Percentiles rank a stretch among this genome's conserved stretches.
phyloP scores from a whole-genome alignment of 1,140 invertebrate species.

The Hycleus cichorii region DNA sequence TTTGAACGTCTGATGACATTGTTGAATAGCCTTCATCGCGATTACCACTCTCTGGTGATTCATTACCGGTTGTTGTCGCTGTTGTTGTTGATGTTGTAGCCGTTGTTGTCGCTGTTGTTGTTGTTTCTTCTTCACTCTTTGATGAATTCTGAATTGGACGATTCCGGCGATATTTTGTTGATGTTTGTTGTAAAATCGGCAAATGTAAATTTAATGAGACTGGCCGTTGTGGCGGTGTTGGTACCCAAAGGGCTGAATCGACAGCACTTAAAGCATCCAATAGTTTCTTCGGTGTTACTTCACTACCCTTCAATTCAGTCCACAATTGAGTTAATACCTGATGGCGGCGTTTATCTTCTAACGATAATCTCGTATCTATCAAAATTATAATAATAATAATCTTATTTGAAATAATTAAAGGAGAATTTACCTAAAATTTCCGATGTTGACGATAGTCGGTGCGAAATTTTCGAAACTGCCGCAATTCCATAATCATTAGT shows the following conservation, averaged over 20 bases:
- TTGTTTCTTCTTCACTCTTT: slow-evolving; percentile 39
- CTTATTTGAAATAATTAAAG: neutral
- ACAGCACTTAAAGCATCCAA: slow-evolving; percentile 50
- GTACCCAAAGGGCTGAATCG: slow-evolving; percentile 55
- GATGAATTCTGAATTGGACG: slow-evolving; percentile 35
- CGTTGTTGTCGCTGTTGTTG: too few relatives aligned
- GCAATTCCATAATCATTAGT: slow-evolving; percentile 21
- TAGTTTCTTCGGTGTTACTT: slow-evolving; percentile 50
- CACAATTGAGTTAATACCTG: slow-evolving; percentile 52
- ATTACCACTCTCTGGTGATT: slow-evolving; percentile 65
- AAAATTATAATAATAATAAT: neutral
- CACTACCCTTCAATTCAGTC: slow-evolving; percentile 52
- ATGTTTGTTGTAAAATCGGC: slow-evolving; percentile 42
- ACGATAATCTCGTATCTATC: slow-evolving; percentile 42
- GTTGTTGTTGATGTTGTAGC: too few relatives aligned
- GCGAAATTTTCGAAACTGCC: neutral
- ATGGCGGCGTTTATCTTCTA: slow-evolving; percentile 52
- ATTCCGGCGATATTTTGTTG: slow-evolving; percentile 40
- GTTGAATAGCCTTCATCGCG: slow-evolving; percentile 83
- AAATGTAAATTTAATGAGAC: slow-evolving; percentile 58
- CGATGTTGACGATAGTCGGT: slow-evolving; percentile 1
- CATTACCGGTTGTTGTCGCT: slow-evolving; percentile 52
- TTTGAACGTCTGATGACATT: slow-evolving; percentile 81
- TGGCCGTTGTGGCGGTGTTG: slow-evolving; percentile 47
- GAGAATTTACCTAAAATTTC: neutral